Evolutionary conservation across 2,113 vertebrate genomes (phyloP).

Genomic region (Mormyrus iriodes): DNA sequence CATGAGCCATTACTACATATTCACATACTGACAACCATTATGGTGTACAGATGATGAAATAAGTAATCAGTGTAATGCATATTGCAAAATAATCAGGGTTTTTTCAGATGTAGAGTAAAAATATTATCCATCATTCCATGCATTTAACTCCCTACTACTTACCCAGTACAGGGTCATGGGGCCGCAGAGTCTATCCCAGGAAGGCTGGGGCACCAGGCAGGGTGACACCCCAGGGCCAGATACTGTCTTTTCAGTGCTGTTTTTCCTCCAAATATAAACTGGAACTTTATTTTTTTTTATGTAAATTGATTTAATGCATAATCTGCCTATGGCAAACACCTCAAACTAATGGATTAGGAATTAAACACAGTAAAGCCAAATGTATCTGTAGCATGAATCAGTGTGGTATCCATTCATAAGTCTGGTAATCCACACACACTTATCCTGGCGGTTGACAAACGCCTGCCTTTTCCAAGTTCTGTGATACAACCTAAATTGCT

Average conservation of each 20-base stretch:
- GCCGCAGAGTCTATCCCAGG: not conserved
- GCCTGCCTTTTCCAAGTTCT: not conserved
- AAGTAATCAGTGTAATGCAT: not conserved
- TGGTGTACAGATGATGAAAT: not conserved
- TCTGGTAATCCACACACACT: not conserved
- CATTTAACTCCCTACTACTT: not conserved
- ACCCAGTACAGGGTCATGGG: not conserved
- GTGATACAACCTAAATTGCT: not conserved
- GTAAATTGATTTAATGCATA: not conserved
- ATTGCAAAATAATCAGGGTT: not conserved
- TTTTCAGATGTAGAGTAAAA: not conserved
- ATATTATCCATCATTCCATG: not conserved
- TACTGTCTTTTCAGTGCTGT: not conserved
- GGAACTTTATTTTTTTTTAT: not conserved
- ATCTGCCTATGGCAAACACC: not conserved
- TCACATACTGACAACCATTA: not conserved
- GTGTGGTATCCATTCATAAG: not conserved
- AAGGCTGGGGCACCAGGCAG: not conserved
- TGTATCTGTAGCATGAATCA: not conserved
- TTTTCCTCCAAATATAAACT: not conserved
- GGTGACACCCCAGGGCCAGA: not conserved
- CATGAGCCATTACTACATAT: not conserved
- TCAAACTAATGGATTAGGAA: not conserved
- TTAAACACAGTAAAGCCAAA: not conserved
- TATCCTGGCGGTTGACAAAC: not conserved